Conservation (phyloP, 2,888 invertebrate genomes). For the Eupithecia subfuscata region DNA sequence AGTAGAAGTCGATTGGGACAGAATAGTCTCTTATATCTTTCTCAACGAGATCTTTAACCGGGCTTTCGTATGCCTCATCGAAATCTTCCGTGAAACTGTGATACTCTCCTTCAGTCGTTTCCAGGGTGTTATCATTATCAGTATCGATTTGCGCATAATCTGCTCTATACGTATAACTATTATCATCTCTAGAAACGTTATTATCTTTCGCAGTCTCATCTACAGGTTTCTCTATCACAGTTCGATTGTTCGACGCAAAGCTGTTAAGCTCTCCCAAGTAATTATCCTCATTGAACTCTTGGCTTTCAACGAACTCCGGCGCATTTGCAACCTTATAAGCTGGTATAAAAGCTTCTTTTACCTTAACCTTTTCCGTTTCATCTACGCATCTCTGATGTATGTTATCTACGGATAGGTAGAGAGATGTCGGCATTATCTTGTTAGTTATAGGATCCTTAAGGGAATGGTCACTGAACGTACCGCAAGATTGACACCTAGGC, state of each 20-base stretch:
- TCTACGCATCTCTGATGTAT: conserved; percentile 61
- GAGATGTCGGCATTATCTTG: conserved; percentile 42
- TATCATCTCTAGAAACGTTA: conserved; percentile 18
- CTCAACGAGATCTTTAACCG: conserved; percentile 73
- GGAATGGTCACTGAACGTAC: conserved; percentile 56
- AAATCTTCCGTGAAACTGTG: conserved; percentile 77
- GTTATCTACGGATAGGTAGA: conserved; percentile 66
- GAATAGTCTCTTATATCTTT: conserved; percentile 81
- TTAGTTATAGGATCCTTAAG: conserved; percentile 53
- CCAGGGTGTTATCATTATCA: conserved; percentile 53
- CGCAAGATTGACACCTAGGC: conserved; percentile 68
- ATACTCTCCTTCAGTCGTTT: conserved; percentile 74
- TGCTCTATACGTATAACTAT: conserved; percentile 48
- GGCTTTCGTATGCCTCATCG: conserved; percentile 74
- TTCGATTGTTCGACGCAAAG: conserved; percentile 65
- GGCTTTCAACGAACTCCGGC: conserved; percentile 71
- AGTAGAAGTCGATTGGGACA: conserved; percentile 75
- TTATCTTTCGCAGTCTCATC: conserved; percentile 23
- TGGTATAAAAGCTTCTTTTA: conserved; percentile 59
- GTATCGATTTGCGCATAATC: conserved; percentile 46
- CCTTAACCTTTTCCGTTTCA: conserved; percentile 56
- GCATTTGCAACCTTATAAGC: conserved; percentile 58
- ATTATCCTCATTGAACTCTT: conserved; percentile 77
- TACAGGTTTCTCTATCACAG: conserved; percentile 48
- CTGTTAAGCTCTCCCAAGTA: conserved; percentile 70